These are phyloP conservation scores for Pagetopsis macropterus DNA, from an alignment of 2,797 vertebrate genomes.

Conservation along the genomic window DNA sequence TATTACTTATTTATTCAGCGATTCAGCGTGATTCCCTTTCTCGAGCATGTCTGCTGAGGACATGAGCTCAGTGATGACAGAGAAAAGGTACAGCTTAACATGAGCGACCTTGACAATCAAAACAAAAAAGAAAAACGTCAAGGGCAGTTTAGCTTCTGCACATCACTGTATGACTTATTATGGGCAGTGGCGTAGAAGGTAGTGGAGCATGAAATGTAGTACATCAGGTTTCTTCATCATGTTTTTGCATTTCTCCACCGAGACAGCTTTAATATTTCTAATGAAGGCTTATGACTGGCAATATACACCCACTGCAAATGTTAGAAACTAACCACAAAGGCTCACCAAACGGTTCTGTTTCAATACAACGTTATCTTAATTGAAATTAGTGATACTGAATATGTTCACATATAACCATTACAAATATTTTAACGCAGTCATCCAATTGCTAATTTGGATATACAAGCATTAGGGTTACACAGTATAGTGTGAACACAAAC, in stretches of 20 bases:
- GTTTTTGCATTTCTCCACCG: constrained; percentile 6
- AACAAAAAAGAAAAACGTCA: constrained; percentile 27
- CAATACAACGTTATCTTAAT: no score
- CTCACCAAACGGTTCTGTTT: constrained; percentile 15
- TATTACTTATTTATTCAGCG: constrained; percentile 47
- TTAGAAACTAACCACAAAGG: constrained; percentile 16
- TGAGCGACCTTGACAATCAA: constrained; percentile 48
- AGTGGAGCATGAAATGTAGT: constrained; percentile 20
- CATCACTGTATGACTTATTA: constrained; percentile 7
- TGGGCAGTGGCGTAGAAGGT: neutral
- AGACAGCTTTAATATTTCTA: constrained; percentile 10
- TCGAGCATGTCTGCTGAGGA: neutral
- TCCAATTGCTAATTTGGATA: constrained; percentile 5
- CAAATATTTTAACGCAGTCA: neutral
- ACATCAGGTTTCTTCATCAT: neutral
- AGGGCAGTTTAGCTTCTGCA: constrained; percentile 8
- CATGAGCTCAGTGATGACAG: constrained; percentile 34
- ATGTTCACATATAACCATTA: constrained; percentile 19
- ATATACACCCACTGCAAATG: neutral
- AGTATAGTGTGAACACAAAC: neutral
- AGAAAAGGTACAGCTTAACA: constrained; percentile 30
- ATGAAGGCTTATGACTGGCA: constrained; percentile 3
- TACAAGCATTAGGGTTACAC: neutral
- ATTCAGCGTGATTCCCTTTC: constrained; percentile 29
- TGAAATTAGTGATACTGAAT: neutral